Base-by-base conservation (phyloP, 2,113 vertebrate species). In the Tympanuchus pallidicinctus region DNA sequence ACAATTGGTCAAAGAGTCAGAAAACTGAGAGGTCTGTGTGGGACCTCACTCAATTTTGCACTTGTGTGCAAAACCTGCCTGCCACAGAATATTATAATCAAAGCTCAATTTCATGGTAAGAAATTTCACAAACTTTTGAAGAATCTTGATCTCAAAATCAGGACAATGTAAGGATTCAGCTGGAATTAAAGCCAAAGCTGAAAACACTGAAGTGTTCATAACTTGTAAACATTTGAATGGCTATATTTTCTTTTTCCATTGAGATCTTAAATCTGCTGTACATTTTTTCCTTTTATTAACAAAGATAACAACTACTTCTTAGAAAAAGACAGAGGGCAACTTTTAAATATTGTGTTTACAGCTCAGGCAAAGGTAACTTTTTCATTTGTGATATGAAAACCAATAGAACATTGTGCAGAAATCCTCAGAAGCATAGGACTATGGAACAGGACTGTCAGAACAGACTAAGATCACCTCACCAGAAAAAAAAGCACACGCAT, bases 151-250 rank as follows among this genome's bases (percentile, higher is more conserved):
- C 36, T 83, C 73, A 67, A 67, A 86, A 66, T 59, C 19, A 11
- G 16, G 18, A 47, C 36, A 66, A 21, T 4, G 3, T 25, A 71
- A 43, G 20, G 34, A 38, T 54, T 59, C 42, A 21, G 28, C 24
- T 43, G 79, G 59, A 59, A 17, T 27, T 30, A 76, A 83, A 38
- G 25, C 42, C 1, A 2, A 72, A 86, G 22, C 36, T 72, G 36
- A 42, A 93, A 93, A 34, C 40, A 21, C 30, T 54, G 52, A 48
- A 67, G 21, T 25, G 14, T 24, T 84, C 15, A 11, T 71, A 63
- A 76, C 79, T 86, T 59, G 45, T 54, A 67, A 82, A 72, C 64
- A 16, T 76, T 89, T 80, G 47, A 38, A 32, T 91, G n/a, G 59
- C 30, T 50, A 48, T 52, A 76, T 72, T 64, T 89, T 67, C 36